Base-by-base conservation (phyloP, 1,140 invertebrate genomes). In the Dinoponera quadriceps region DNA sequence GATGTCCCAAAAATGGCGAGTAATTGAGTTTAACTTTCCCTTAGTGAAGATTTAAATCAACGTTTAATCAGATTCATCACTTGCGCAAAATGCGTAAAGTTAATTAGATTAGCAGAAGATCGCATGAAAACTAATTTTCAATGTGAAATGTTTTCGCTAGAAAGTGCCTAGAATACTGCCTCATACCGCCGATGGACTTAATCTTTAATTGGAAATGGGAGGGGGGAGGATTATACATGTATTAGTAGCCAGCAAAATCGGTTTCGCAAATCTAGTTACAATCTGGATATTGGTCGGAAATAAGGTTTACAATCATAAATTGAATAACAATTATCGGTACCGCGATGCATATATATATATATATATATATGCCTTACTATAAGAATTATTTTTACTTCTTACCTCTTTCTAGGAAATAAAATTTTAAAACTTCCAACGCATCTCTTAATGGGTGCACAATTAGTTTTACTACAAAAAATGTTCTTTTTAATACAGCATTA, bases 261-360 rank as follows among this genome's bases (percentile, higher is more conserved):
- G 14, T 75, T 63, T 63, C 25, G n/a, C 2, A 51, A 22, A 29
- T 75, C 14, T 78, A 69, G 38, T 78, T 57, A 69, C 44, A 78
- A 78, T 57, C 20, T 1, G 4, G 13, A 55, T 14, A 68, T 22
- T 48, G 18, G 38, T 44, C 29, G 38, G 63, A 49, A 54, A 78
- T 69, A 88, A 65, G 62, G 78, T 85, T n/a, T 38, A 88, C 59
- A 73, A 69, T 68, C 62, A 77, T 48, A 4, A 85, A 66, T 57
- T 20, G 29, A n/a, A 54, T 83, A 68, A 54, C 71, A 74, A 85
- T 87, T 73, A 78, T 62, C 55, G 49, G 65, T 57, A 88, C 86
- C 84, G 69, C 87, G 74, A 77, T 29, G 65, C 83, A 85, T 71
- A 57, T n/a, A 81, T 81, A 69, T 22, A n/a, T 78, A 78, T 48